Base-by-base conservation (phyloP, 1,140 invertebrate genomes). In the Drosophila prosaltans region DNA sequence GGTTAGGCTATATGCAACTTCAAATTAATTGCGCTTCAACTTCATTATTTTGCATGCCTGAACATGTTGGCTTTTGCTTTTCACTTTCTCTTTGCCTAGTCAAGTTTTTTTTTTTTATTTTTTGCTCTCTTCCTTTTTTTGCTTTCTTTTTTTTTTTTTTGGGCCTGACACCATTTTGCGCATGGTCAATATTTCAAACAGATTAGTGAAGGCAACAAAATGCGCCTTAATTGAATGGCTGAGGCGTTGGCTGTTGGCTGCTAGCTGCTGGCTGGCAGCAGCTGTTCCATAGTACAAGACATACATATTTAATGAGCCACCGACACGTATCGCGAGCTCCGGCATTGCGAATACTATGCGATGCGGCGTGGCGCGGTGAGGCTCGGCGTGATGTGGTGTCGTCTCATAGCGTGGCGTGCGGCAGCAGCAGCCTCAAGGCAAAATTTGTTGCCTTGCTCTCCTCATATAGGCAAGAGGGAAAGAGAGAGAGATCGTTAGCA, bases 151-250 rank as follows among this genome's bases (percentile, higher is more conserved):
- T 71, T 9, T 40, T 59, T 2, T 16, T 21, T 69, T 61, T 16
- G 65, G 61, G 74, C 70, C 71, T 64, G 83, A 86, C 83, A 86
- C 84, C 84, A 80, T 86, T 86, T 80, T 83, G 72, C 83, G 84
- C 83, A 71, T 88, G 83, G 83, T 86, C 83, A 86, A 86, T 88
- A 86, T 86, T 86, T 86, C 83, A 86, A 86, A 88, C 72, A 86
- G 83, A 86, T 86, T 86, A 86, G 80, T 83, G 80, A 51, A 70
- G 76, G 69, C 76, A 88, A 76, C 77, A 70, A 86, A 86, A 72
- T 88, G 83, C 69, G 76, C 80, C 83, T 88, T 86, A 86, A 86
- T 86, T 86, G 82, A 86, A 86, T 86, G 82, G 82, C 82, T 70
- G 51, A 64, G 64, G 78, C 66, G 40, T 63, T 43, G 65, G 54